Evolutionary conservation across 2,888 invertebrate species (phyloP).

Genomic region (Alloplasta piceator): DNA sequence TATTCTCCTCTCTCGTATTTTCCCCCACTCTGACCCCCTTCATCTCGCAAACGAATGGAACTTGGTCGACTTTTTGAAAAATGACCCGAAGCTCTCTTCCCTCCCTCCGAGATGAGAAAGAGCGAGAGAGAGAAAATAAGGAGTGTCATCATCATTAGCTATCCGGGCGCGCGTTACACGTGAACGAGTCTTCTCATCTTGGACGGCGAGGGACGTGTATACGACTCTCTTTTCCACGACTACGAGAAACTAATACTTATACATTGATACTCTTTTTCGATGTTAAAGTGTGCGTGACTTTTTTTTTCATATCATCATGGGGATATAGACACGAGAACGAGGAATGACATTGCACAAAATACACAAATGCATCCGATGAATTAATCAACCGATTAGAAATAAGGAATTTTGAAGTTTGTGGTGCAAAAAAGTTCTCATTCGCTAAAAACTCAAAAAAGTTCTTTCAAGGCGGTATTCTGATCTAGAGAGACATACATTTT

Average conservation of each 20-base stretch:
- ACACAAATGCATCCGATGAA: no score
- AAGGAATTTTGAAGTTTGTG: no score
- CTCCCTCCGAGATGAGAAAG: conserved; percentile 72
- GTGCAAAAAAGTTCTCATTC: no score
- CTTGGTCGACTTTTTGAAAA: conserved; percentile 79
- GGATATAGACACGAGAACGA: not conserved
- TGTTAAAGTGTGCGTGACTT: not conserved
- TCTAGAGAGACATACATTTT: no score
- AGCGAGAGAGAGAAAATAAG: conserved; percentile 74
- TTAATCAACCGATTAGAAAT: no score
- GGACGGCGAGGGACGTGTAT: conserved; percentile 5
- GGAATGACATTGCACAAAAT: not conserved
- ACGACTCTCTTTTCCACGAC: conserved; percentile 27
- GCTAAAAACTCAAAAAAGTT: no score
- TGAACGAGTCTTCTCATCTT: conserved; percentile 56
- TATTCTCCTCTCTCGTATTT: conserved; percentile 58
- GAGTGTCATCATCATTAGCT: conserved; percentile 84
- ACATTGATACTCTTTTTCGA: conserved; percentile 6
- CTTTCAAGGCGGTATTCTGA: no score
- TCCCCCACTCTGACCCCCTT: conserved; percentile 62
- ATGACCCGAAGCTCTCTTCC: conserved; percentile 77
- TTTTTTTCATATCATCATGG: not conserved
- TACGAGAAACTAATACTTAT: conserved; percentile 32
- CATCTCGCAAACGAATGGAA: conserved; percentile 53
- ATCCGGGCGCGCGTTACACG: conserved; percentile 77